These are phyloP conservation scores for Onchidella celtica DNA, from an alignment of 2,888 invertebrate genomes.

Conservation along the genomic window DNA sequence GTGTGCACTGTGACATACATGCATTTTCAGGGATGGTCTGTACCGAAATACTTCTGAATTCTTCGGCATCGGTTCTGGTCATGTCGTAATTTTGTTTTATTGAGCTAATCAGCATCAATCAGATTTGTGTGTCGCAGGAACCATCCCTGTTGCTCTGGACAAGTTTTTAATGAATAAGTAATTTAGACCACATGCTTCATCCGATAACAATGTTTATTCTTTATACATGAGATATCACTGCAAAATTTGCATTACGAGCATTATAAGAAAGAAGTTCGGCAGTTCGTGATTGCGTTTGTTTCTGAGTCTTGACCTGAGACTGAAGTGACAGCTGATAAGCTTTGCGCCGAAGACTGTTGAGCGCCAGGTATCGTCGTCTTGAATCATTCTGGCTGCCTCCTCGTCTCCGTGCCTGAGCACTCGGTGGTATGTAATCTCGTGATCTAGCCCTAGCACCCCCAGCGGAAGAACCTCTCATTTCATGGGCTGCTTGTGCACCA, in stretches of 20 bases:
- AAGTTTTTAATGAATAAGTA: too few relatives aligned
- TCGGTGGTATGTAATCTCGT: conserved; percentile 26
- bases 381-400: conserved; percentile 51
- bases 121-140: too few relatives aligned
- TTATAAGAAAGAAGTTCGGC: conserved; percentile 21
- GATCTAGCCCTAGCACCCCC: background rate
- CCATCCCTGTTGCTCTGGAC: too few relatives aligned
- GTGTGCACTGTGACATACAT: too few relatives aligned
- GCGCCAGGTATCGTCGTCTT: conserved; percentile 52
- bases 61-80: too few relatives aligned
- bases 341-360: conserved; percentile 55
- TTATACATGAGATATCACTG: conserved; percentile 7
- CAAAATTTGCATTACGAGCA: background rate
- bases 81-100: too few relatives aligned
- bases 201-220: too few relatives aligned
- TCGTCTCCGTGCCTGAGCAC: conserved; percentile 27
- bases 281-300: background rate
- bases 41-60: too few relatives aligned
- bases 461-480: conserved; percentile 10
- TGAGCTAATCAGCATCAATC: too few relatives aligned
- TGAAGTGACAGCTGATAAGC: conserved; percentile 44
- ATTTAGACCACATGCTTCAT: too few relatives aligned
- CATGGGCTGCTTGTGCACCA: conserved; percentile 33
- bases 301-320: conserved; percentile 22
- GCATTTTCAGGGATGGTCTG: too few relatives aligned